These are phyloP conservation scores for Eurystomus gularis DNA, from an alignment of 2,113 vertebrate genomes.

Conservation along the genomic window DNA sequence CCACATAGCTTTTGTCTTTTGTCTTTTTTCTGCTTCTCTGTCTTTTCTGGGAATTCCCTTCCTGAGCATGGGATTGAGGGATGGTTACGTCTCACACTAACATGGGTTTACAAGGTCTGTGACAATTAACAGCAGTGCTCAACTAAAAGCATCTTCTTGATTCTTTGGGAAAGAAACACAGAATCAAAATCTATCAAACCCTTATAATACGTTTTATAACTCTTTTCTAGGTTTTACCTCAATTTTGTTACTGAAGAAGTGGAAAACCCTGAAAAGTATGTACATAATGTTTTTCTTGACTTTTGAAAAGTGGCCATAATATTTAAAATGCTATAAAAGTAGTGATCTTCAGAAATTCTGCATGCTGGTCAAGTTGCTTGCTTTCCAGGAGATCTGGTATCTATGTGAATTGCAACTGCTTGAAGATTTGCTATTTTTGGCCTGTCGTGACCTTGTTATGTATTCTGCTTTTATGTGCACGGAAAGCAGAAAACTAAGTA, in stretches of 20 bases:
- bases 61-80: not conserved
- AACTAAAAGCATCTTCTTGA: not conserved
- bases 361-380: not conserved
- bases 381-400: slow-evolving; percentile 16
- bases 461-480: slow-evolving; percentile 22
- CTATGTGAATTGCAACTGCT: slow-evolving; percentile 33
- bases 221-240: slow-evolving; percentile 90
- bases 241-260: slow-evolving; percentile 98
- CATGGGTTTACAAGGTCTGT: not conserved
- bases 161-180: not conserved
- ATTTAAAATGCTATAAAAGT: not conserved
- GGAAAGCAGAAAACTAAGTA: slow-evolving; percentile 49
- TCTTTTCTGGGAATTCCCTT: not conserved
- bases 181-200: not conserved
- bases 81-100: not conserved
- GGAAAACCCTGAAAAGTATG: slow-evolving; percentile 91
- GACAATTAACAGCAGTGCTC: not conserved
- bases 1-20: not conserved
- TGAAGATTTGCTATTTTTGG: slow-evolving; percentile 33
- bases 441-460: slow-evolving; percentile 22
- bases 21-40: not conserved
- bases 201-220: not conserved
- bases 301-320: not conserved
- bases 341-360: not conserved
- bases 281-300: slow-evolving; percentile 8